Evolutionary conservation across 2,888 invertebrate species (phyloP).

Genomic region (Buathra laborator): DNA sequence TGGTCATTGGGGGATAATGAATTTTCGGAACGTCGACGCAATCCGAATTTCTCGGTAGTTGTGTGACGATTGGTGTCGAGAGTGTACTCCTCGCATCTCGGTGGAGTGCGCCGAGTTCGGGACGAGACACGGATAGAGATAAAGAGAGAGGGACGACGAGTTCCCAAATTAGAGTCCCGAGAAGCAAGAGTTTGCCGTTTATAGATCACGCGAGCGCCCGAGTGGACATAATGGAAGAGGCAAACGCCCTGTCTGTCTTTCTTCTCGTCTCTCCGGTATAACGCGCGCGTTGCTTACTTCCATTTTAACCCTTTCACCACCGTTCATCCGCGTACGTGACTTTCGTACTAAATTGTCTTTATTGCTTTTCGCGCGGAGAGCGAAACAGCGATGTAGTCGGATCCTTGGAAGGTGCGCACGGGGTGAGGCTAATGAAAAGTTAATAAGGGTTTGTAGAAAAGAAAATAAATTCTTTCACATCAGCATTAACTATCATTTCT

Average conservation of each 20-base stretch:
- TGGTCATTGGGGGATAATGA: neutral
- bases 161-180: slow-evolving; percentile 68
- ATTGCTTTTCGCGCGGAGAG: slow-evolving; percentile 5
- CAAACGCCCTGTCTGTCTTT: slow-evolving; percentile 55
- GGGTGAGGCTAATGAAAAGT: neutral
- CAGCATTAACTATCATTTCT: neutral
- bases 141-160: slow-evolving; percentile 36
- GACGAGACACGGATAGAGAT: neutral
- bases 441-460: slow-evolving; percentile 8
- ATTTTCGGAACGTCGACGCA: neutral
- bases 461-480: neutral
- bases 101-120: neutral
- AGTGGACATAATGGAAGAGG: slow-evolving; percentile 64
- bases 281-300: neutral
- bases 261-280: slow-evolving; percentile 19
- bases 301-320: neutral
- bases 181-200: slow-evolving; percentile 64
- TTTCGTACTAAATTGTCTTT: slow-evolving; percentile 42
- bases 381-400: neutral
- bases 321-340: neutral
- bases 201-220: slow-evolving; percentile 62
- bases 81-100: neutral
- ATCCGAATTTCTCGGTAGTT: slow-evolving; percentile 6
- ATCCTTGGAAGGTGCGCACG: neutral
- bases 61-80: slow-evolving; percentile 22